A percentile compares a stretch with the other conserved stretches of the same genome.
These are phyloP conservation scores for Thecophora atra DNA, from an alignment of 2,888 invertebrate genomes.

Conservation along the genomic window DNA sequence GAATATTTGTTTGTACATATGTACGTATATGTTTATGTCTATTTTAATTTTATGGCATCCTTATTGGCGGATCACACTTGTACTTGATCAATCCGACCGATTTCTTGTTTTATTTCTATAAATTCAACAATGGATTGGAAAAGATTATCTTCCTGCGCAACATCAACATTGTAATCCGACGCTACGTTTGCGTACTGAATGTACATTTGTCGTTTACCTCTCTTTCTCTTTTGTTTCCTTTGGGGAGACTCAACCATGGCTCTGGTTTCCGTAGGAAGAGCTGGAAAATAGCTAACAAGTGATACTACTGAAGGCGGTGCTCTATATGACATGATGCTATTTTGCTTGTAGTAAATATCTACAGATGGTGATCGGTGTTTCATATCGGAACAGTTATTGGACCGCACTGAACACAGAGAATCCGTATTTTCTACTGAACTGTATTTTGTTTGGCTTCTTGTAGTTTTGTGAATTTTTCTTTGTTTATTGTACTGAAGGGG, in stretches of 20 bases:
- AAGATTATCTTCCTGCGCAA: conserved; percentile 60
- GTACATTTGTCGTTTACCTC: conserved; percentile 52
- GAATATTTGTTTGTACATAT: not conserved
- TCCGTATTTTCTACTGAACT: conserved; percentile 38
- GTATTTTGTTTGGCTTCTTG: too few species aligned
- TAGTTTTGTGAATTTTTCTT: too few species aligned
- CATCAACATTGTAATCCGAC: conserved; percentile 53
- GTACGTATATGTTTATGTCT: not conserved
- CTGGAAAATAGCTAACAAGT: conserved; percentile 60
- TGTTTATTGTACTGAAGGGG: too few species aligned
- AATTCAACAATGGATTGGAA: conserved; percentile 60
- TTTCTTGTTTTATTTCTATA: conserved; percentile 62
- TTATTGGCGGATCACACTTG: conserved; percentile 16
- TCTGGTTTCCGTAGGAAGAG: conserved; percentile 49
- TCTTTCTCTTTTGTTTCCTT: conserved; percentile 35
- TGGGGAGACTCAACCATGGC: conserved; percentile 25
- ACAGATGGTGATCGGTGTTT: conserved; percentile 42
- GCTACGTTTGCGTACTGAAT: conserved; percentile 62
- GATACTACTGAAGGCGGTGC: conserved; percentile 61
- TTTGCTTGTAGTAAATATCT: conserved; percentile 4
- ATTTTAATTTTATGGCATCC: conserved; percentile 19
- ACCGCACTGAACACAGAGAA: conserved; percentile 49
- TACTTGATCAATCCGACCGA: conserved; percentile 50
- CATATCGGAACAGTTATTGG: conserved; percentile 49
- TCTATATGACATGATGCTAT: conserved; percentile 57